These are phyloP conservation scores for Brachionus paranguensis DNA, from an alignment of 1,140 invertebrate species.

Conservation along the genomic window DNA sequence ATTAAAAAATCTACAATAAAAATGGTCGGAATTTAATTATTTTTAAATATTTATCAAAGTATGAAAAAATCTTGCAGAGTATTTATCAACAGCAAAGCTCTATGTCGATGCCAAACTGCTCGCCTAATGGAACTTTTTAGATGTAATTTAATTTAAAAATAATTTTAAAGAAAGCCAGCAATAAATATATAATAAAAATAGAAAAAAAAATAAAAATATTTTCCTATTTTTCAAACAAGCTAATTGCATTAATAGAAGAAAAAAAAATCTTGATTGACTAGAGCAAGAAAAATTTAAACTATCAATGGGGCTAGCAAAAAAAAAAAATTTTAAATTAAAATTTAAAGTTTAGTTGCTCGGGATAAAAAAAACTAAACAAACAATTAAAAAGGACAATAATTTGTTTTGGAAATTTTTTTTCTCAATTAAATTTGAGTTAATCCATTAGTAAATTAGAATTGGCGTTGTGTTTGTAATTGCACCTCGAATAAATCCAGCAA, in stretches of 20 bases:
- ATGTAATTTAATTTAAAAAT: too few relatives aligned
- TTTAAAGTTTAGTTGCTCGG: neutral
- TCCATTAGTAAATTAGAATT: neutral
- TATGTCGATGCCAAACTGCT: too few relatives aligned
- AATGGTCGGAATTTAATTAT: too few relatives aligned
- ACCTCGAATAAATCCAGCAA: neutral
- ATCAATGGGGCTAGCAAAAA: neutral
- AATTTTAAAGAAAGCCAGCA: too few relatives aligned
- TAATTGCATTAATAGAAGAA: neutral
- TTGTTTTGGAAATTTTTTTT: neutral
- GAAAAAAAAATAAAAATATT: too few relatives aligned
- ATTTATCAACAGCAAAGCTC: too few relatives aligned
- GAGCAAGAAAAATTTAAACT: neutral
- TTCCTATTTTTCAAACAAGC: too few relatives aligned
- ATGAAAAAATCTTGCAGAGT: too few relatives aligned
- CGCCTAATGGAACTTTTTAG: too few relatives aligned
- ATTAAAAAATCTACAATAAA: too few relatives aligned
- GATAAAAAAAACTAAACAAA: neutral
- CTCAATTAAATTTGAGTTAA: neutral
- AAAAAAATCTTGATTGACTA: neutral
- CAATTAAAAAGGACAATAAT: neutral
- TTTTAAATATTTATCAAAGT: too few relatives aligned
- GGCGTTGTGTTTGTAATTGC: neutral
- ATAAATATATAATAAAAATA: too few relatives aligned
- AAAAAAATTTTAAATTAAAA: neutral